Evolutionary conservation across 2,113 vertebrate genomes (phyloP), one percentile per base, ranked within the genome.

Genomic region (Formicarius rufipectus): DNA sequence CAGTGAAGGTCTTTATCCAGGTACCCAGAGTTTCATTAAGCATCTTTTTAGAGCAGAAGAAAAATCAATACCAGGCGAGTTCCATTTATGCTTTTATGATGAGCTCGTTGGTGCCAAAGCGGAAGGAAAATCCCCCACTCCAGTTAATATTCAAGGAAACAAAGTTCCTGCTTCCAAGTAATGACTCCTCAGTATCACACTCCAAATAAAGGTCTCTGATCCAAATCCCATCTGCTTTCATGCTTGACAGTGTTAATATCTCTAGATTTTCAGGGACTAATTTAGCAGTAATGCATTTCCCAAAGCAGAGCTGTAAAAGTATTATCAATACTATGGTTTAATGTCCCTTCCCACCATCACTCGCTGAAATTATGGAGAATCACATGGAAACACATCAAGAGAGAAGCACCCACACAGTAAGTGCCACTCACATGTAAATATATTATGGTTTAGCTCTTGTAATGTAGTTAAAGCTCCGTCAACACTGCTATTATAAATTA

Each of bases 121-220:
- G 52, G 89, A 95, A 97, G 95, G 8, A 75, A 75, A 89, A 95
- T 94, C 93, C 96, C 93, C 78, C 73, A 92, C 85, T 96, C 60
- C 44, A 68, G 49, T 91, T 97, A 92, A 96, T 93, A 97, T 85
- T 87, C 93, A 84, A 85, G 85, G 84, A 86, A 94, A 95, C 87
- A 18, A 81, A 97, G 69, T 85, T 97, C 86, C 89, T 89, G 84
- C 93, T 96, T 96, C 92, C 89, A 96, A 96, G 91, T 96, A 98
- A 97, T 85, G 97, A 96, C 91, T 96, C 93, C 86, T 97, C 23
- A 66, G 94, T 60, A 97, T 90, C 95, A 56, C 12, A 27, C 77
- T 71, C 81, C 89, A 97, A 97, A 96, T 96, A 97, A 97, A 97
- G 90, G 83, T 94, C 97, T 84, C 87, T 97, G 96, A 97, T 97